Base-by-base conservation (phyloP, 2,113 vertebrate species). In the Macrotis lagotis region DNA sequence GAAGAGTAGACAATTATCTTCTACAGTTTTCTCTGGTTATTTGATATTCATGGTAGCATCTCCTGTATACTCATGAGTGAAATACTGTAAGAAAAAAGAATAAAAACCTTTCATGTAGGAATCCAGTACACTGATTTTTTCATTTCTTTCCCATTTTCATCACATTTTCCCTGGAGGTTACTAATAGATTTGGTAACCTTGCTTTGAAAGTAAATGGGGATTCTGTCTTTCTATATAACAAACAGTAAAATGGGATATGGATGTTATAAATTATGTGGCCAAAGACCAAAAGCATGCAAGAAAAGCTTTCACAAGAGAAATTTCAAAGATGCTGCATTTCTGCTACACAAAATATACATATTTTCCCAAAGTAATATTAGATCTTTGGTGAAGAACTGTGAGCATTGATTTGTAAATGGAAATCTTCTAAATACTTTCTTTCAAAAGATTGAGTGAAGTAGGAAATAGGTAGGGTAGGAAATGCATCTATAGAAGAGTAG, bases 121-220 rank as follows among this genome's bases (percentile, higher is more conserved):
- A 94, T 94, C 28, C 51, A 93, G 53, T 6, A 92, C 25, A 37
- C 7, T 92, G 22, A 22, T 4, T 50, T 96, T 22, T 44, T 91
- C 50, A 49, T 19, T 25, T 37, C 25, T 91, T 88, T 88, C 92
- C 52, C 24, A 50, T 90, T 97, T 55, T 37, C 50, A 52, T 74
- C 47, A 94, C 25, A 55, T 90, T 49, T 95, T 50, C 26, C 37
- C 12, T 93, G 5, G 19, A 95, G 88, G 83, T 83, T 47, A 48
- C 0, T 90, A 94, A 66, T 10, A 92, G 25, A 95, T 92, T 92
- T 91, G 8, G 9, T 89, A 93, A 51, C 1, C 88, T 50, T 94
- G 44, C 26, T 93, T 93, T 92, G 9, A 96, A 97, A 90, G 88
- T 90, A 94, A 97, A 89, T 0, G 50, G 52, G 9, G 25, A 93